Conservation (phyloP, 2,113 vertebrate species). For the Microtus pennsylvanicus region DNA sequence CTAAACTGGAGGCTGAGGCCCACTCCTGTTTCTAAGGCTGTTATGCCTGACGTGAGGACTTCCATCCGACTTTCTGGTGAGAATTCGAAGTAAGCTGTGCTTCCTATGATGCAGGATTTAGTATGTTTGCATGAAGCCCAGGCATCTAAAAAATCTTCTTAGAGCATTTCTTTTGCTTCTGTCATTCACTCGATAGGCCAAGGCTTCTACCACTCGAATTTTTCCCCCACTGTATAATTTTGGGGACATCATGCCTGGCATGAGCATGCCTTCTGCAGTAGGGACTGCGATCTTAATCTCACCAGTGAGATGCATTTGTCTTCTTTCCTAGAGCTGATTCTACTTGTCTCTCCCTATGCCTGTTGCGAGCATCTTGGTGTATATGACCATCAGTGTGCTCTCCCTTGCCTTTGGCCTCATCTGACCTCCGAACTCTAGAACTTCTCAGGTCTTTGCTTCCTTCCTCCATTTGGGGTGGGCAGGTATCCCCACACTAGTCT, state of each 20-base stretch:
- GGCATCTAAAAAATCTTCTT: neutral
- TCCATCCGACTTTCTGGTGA: neutral
- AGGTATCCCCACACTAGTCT: neutral
- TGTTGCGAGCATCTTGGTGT: neutral
- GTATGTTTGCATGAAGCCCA: neutral
- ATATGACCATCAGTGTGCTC: accelerated
- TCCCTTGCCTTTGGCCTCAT: neutral
- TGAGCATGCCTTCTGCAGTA: neutral
- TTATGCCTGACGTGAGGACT: neutral
- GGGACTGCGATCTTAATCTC: neutral
- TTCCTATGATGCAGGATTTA: neutral
- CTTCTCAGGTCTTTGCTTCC: neutral
- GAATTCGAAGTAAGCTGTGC: neutral
- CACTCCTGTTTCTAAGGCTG: neutral
- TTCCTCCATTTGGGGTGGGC: neutral
- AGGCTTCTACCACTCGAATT: neutral
- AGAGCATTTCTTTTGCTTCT: neutral
- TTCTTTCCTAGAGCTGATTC: neutral
- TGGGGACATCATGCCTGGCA: neutral
- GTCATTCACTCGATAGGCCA: neutral
- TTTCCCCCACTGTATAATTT: neutral
- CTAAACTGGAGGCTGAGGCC: neutral
- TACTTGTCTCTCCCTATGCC: neutral
- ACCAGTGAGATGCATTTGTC: neutral
- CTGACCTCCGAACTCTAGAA: neutral